phyloP scores from a whole-genome alignment of 2,113 vertebrate genomes.

The Cyanoramphus novaezelandiae region DNA sequence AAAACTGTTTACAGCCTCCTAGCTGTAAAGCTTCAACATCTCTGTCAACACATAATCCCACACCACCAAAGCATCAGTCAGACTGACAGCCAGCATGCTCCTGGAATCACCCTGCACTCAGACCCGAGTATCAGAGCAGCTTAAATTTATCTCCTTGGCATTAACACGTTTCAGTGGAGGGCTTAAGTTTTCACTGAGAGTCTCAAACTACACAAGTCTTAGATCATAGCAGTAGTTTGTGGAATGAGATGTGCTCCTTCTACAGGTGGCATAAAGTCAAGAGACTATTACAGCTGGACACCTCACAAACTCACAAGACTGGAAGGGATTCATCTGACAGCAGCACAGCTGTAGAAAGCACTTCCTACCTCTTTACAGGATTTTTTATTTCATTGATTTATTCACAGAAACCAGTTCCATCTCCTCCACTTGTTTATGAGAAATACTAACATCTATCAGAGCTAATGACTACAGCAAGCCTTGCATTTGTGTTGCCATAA shows the following conservation, averaged over 20 bases:
- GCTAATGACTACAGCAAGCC: not conserved
- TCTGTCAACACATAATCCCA: not conserved
- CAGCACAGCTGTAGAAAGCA: not conserved
- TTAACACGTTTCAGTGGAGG: not conserved
- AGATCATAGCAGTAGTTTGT: too few species aligned
- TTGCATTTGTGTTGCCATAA: not conserved
- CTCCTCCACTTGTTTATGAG: not conserved
- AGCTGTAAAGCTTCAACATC: not conserved
- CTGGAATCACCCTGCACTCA: not conserved
- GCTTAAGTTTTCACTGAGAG: not conserved
- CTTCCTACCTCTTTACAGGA: not conserved
- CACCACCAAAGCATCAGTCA: not conserved
- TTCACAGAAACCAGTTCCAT: not conserved
- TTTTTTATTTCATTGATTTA: not conserved
- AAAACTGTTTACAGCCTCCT: not conserved
- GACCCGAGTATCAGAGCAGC: fast-evolving
- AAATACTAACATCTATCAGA: not conserved
- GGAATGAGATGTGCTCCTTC: not conserved
- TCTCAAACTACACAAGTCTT: not conserved
- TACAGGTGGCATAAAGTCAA: not conserved
- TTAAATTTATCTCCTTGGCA: not conserved
- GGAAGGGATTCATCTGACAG: not conserved
- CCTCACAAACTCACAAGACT: not conserved
- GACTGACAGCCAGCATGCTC: not conserved
- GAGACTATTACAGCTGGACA: not conserved